phyloP scores from a whole-genome alignment of 2,797 vertebrate species.

The Micrastur ruficollis region DNA sequence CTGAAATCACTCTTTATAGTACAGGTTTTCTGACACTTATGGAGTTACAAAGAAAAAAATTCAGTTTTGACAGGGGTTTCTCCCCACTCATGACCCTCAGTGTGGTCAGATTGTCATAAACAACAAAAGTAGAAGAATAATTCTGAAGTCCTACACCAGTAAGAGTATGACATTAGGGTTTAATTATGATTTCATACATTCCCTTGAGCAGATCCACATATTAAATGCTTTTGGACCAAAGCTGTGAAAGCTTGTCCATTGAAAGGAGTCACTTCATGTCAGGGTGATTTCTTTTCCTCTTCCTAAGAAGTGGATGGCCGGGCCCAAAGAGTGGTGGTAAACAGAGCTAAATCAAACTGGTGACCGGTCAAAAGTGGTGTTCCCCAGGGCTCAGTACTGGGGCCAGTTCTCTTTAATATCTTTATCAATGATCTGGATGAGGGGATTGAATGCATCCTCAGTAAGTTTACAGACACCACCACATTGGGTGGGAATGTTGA shows the following conservation, averaged over 20 bases:
- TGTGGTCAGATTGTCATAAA: not conserved
- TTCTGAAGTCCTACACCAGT: not conserved
- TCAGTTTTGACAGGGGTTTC: not conserved
- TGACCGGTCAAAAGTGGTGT: no score
- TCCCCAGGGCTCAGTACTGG: no score
- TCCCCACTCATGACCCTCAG: rapidly evolving
- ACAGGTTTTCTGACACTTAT: not conserved
- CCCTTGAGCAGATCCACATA: not conserved
- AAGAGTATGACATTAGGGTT: not conserved
- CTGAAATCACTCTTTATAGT: not conserved
- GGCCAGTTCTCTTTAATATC: no score
- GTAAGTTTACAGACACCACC: not conserved
- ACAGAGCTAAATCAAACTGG: no score
- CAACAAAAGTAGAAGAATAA: not conserved
- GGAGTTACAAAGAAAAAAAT: not conserved
- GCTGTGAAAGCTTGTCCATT: not conserved
- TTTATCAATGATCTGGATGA: no score
- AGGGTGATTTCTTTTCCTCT: not conserved
- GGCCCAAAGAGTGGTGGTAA: no score
- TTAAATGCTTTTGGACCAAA: not conserved
- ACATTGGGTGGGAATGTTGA: not conserved
- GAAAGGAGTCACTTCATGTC: not conserved
- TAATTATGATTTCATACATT: not conserved
- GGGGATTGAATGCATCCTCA: no score
- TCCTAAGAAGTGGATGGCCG: not conserved